A percentile compares a stretch with the other conserved stretches of the same genome.
Conservation (phyloP, 1,140 invertebrate genomes). For the Melitaea cinxia region DNA sequence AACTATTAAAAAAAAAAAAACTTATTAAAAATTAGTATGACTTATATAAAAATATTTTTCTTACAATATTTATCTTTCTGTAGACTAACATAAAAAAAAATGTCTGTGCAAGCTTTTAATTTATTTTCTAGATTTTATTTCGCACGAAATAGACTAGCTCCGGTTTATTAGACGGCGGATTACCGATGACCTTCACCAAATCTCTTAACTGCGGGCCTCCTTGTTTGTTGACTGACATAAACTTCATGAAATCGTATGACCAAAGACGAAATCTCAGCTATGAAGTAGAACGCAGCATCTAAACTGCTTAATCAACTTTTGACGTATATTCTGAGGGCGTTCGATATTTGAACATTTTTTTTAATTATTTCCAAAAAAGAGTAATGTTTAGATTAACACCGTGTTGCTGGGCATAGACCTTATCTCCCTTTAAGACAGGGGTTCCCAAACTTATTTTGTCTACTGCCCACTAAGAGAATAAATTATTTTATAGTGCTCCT, state of each 20-base stretch:
- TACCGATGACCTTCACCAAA: constrained; percentile 18
- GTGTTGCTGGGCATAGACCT: no score
- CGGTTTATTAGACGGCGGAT: constrained; percentile 16
- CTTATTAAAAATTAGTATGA: no score
- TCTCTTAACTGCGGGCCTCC: constrained; percentile 10
- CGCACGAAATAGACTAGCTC: neutral
- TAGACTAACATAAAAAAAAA: no score
- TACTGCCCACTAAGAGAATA: no score
- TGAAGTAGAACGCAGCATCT: constrained; percentile 7
- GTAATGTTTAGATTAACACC: no score
- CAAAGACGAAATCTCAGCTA: constrained; percentile 22
- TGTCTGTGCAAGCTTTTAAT: neutral
- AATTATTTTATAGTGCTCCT: no score
- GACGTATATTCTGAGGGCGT: constrained; percentile 13
- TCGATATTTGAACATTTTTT: neutral
- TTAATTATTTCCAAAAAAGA: no score
- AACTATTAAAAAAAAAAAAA: no score
- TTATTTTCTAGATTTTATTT: neutral
- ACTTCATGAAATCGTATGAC: constrained; percentile 23
- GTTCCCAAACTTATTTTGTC: no score
- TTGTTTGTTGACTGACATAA: constrained; percentile 17
- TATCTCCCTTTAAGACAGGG: no score
- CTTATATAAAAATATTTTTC: no score
- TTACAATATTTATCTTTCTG: no score
- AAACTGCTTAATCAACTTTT: constrained; percentile 26